phyloP scores from a whole-genome alignment of 2,888 invertebrate species.

The Agrotis exclamationis region DNA sequence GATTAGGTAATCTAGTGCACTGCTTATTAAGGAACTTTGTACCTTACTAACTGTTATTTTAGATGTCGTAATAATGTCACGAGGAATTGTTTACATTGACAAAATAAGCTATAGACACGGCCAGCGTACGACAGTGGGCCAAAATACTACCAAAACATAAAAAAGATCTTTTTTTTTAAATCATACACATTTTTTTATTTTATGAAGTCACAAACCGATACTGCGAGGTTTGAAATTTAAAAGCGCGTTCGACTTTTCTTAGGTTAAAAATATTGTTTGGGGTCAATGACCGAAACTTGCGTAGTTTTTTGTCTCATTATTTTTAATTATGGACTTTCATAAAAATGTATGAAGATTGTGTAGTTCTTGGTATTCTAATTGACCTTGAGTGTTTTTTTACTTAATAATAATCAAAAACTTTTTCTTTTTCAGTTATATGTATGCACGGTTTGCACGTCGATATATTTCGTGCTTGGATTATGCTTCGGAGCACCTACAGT shows the following conservation, averaged over 20 bases:
- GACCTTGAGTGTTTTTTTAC: background rate
- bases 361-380: no score
- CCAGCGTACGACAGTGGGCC: no score
- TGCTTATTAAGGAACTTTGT: slow-evolving; percentile 10
- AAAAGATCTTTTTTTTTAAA: background rate
- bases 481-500: slow-evolving; percentile 77
- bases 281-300: background rate
- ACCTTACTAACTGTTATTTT: slow-evolving; percentile 6
- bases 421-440: slow-evolving; percentile 68
- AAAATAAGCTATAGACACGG: background rate
- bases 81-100: background rate
- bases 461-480: slow-evolving; percentile 72
- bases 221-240: background rate
- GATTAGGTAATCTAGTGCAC: slow-evolving; percentile 32
- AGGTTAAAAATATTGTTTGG: background rate
- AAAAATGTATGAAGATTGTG: no score
- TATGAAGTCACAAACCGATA: background rate
- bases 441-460: slow-evolving; percentile 68
- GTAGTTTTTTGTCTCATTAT: background rate
- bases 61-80: background rate
- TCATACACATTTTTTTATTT: background rate
- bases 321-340: no score
- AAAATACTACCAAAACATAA: no score
- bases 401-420: background rate
- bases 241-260: no score